Evolutionary conservation across 2,888 invertebrate species (phyloP).

Genomic region (Ichneumoninae sp.): DNA sequence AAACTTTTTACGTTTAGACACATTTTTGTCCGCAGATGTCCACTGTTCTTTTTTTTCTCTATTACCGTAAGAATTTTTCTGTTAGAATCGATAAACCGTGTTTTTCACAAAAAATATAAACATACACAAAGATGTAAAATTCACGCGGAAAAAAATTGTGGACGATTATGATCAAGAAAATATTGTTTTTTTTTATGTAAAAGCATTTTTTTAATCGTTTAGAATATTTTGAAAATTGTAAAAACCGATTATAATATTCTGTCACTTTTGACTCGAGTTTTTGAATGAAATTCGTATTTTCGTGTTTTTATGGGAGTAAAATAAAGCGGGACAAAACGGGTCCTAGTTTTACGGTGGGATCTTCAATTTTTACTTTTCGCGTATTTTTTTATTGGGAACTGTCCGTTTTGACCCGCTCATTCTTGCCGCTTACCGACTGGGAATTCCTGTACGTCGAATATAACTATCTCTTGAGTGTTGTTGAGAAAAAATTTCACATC

Average conservation of each 20-base stretch:
- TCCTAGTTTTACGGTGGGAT: too few relatives aligned
- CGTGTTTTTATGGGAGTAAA: too few relatives aligned
- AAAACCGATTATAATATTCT: background rate
- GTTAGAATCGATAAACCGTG: background rate
- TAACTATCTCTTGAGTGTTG: conserved; percentile 87
- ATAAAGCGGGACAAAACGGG: too few relatives aligned
- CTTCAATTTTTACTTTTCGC: too few relatives aligned
- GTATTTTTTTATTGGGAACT: background rate
- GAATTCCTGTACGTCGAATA: conserved; percentile 87
- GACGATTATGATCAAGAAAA: too few relatives aligned
- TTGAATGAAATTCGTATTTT: background rate
- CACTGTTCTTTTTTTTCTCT: too few relatives aligned
- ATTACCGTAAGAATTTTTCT: background rate
- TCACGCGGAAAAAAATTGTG: too few relatives aligned
- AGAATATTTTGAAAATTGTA: too few relatives aligned
- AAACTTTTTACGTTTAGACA: background rate
- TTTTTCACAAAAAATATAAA: background rate
- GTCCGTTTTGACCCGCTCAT: background rate
- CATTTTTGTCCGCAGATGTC: background rate
- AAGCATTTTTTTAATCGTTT: too few relatives aligned
- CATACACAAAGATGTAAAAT: too few relatives aligned
- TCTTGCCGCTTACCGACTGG: conserved; percentile 84
- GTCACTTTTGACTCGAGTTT: background rate
- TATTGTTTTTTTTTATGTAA: too few relatives aligned
- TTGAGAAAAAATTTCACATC: conserved; percentile 86